Evolutionary conservation across 2,888 invertebrate genomes (phyloP), one percentile per base, ranked within the genome.

Genomic region (Venusia cambrica): DNA sequence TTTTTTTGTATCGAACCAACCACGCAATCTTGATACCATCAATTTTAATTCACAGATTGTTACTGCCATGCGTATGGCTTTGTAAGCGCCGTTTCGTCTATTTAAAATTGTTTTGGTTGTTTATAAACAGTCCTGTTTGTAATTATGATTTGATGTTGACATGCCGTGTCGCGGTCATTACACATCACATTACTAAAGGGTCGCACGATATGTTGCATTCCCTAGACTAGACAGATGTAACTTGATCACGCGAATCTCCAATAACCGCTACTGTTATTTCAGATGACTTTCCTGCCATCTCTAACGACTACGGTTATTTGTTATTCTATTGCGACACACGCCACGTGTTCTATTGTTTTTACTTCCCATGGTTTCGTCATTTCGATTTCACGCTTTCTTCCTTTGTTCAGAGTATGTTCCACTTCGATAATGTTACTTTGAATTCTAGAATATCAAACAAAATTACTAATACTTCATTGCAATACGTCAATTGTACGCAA

Each of bases 261-360:
- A 57, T 73, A 69, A 68, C 61, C 64, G 57, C 58, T 66, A 62
- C 65, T 73, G 69, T 73, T 75, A 61, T 74, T 71, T 66, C 60
- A 71, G 60, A 65, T 49, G 47, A 54, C 54, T 64, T 64, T 65
- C 59, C 65, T 42, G 45, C 29, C 39, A 18, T 45, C 42, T 33
- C 31, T 50, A 50, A 43, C 42, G 41, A 36, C 36, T 47, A 34
- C 45, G 47, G 53, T 71, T 58, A 66, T 65, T 67, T 57, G 54
- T 62, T 62, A 61, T 57, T 53, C 48, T 49, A 60, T 71, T 63
- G 56, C 59, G 51, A 62, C 62, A 62, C 48, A 43, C 55, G 48
- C 48, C 67, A 68, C 63, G 65, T 67, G 64, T 60, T 45, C 67
- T 53, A 73, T 76, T 79, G 73, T 78, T 72, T 47, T 52, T 34